Evolutionary conservation across 1,140 invertebrate genomes (phyloP).

Genomic region (Zophobas morio): DNA sequence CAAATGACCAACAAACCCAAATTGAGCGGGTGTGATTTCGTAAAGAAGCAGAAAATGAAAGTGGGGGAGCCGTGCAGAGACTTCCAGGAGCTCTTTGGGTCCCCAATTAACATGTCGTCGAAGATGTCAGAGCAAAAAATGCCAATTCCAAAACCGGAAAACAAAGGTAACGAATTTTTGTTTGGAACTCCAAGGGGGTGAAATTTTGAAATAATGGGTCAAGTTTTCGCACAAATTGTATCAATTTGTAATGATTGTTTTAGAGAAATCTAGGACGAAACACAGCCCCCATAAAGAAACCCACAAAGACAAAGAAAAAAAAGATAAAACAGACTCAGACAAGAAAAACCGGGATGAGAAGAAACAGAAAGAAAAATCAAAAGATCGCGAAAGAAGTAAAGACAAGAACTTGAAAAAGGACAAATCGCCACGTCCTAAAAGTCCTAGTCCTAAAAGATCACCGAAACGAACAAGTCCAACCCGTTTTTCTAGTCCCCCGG

Average conservation of each 20-base stretch:
- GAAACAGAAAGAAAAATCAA: slow-evolving; percentile 75
- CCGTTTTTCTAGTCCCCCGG: slow-evolving; percentile 71
- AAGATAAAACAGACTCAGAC: slow-evolving; percentile 71
- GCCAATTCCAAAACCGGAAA: slow-evolving; percentile 59
- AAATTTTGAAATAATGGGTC: no score
- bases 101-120: slow-evolving; percentile 80
- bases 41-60: slow-evolving; percentile 78
- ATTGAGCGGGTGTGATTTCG: slow-evolving; percentile 70
- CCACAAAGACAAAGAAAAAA: slow-evolving; percentile 65
- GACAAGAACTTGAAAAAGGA: slow-evolving; percentile 58
- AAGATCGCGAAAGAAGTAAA: slow-evolving; percentile 78
- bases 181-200: background rate
- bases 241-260: slow-evolving; percentile 2
- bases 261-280: slow-evolving; percentile 63
- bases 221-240: no score
- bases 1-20: slow-evolving; percentile 80
- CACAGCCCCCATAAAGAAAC: slow-evolving; percentile 72
- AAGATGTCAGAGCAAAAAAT: slow-evolving; percentile 76
- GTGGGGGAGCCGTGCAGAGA: slow-evolving; percentile 74
- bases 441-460: slow-evolving; percentile 64
- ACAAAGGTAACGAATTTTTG: slow-evolving; percentile 39
- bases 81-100: slow-evolving; percentile 85
- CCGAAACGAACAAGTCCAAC: slow-evolving; percentile 71
- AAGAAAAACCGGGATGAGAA: slow-evolving; percentile 75
- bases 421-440: slow-evolving; percentile 65